phyloP scores from a whole-genome alignment of 2,888 invertebrate species.

The Aricia artaxerxes region DNA sequence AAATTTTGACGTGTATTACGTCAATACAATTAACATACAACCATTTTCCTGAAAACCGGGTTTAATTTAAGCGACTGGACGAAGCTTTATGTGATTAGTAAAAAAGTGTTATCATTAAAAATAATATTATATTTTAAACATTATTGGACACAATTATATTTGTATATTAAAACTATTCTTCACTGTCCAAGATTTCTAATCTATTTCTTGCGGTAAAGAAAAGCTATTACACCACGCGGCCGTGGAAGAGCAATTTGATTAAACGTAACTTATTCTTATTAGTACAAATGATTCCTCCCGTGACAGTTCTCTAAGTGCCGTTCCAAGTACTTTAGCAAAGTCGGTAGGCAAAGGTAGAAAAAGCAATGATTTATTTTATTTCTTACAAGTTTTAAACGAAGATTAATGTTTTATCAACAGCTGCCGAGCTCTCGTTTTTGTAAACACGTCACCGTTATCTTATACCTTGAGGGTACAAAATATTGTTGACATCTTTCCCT shows the following conservation, averaged over 20 bases:
- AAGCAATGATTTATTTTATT: slow-evolving; percentile 41
- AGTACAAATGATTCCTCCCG: slow-evolving; percentile 25
- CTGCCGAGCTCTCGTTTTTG: slow-evolving; percentile 50
- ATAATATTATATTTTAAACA: no score
- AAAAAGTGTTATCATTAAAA: no score
- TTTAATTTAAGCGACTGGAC: background rate
- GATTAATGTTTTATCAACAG: slow-evolving; percentile 43
- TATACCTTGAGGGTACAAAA: slow-evolving; percentile 39
- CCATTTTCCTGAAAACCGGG: background rate
- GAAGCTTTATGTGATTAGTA: no score
- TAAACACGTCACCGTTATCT: slow-evolving; percentile 48
- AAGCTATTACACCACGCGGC: background rate
- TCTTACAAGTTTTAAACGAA: slow-evolving; percentile 38
- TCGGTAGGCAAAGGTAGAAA: slow-evolving; percentile 34
- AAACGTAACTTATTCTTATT: slow-evolving; percentile 16
- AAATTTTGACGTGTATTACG: slow-evolving; percentile 43
- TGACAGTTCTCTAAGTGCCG: slow-evolving; percentile 27
- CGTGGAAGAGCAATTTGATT: slow-evolving; percentile 14
- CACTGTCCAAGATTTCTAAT: background rate
- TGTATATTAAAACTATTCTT: no score
- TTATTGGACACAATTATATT: no score
- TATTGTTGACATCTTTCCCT: slow-evolving; percentile 42
- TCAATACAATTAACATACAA: slow-evolving; percentile 30
- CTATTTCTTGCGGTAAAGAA: background rate
- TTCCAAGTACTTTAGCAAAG: slow-evolving; percentile 33